A percentile compares a stretch with the other conserved stretches of the same genome.
phyloP scores from a whole-genome alignment of 2,888 invertebrate genomes.

The Harpalus rubripes region DNA sequence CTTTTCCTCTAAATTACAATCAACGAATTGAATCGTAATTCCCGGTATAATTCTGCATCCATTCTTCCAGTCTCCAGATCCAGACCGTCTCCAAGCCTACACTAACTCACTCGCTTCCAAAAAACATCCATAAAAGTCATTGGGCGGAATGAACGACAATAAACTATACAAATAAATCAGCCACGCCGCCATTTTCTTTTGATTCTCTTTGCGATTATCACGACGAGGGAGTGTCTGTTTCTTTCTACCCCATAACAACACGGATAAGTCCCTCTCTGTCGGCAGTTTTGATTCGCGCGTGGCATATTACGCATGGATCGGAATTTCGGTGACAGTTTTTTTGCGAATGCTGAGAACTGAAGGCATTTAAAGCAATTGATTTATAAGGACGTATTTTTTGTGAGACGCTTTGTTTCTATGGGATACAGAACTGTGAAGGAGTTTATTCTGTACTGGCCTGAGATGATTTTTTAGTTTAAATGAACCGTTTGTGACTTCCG shows the following conservation, averaged over 20 bases:
- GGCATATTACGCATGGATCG: conserved; percentile 62
- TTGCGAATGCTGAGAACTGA: conserved; percentile 41
- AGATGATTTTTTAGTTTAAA: conserved; percentile 51
- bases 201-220: conserved; percentile 66
- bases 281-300: conserved; percentile 31
- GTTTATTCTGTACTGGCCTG: background rate
- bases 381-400: conserved; percentile 55
- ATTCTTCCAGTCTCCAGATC: background rate
- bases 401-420: conserved; percentile 15
- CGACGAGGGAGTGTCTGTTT: conserved; percentile 20
- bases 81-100: conserved; percentile 42
- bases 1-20: conserved; percentile 23
- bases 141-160: conserved; percentile 75
- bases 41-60: conserved; percentile 1
- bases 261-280: background rate
- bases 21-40: conserved; percentile 19
- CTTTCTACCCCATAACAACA: background rate
- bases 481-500: conserved; percentile 47
- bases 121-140: conserved; percentile 76
- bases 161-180: conserved; percentile 76
- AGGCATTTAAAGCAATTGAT: conserved; percentile 64
- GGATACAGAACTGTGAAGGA: background rate
- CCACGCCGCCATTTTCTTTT: conserved; percentile 72
- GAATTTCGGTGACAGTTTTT: conserved; percentile 61
- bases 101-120: conserved; percentile 67